phyloP scores from a whole-genome alignment of 1,140 invertebrate species.

The Drosophila pallidifrons region DNA sequence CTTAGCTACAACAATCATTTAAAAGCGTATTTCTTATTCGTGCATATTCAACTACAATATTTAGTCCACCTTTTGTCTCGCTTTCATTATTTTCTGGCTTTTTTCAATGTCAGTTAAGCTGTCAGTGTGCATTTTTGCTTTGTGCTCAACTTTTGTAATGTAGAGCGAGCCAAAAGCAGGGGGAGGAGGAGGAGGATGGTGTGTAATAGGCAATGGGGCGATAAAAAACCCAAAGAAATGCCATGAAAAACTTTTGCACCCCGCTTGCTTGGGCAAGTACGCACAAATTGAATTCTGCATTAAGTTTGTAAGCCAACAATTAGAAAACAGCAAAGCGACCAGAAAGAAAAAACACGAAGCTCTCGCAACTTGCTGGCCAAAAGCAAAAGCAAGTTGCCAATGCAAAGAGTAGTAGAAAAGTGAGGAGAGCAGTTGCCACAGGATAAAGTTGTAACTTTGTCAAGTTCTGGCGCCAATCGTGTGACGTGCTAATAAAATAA shows the following conservation, averaged over 20 bases:
- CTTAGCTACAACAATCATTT: too few species aligned
- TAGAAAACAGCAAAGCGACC: conserved; percentile 80
- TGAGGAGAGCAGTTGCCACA: conserved; percentile 11
- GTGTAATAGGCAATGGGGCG: conserved; percentile 17
- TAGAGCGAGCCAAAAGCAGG: neutral
- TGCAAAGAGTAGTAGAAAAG: neutral
- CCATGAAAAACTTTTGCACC: conserved; percentile 49
- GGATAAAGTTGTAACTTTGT: conserved; percentile 78
- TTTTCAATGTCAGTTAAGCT: conserved; percentile 75
- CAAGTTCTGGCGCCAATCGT: conserved; percentile 81
- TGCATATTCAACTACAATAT: neutral
- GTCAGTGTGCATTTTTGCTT: conserved; percentile 82
- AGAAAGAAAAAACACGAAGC: conserved; percentile 41
- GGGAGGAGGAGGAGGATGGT: neutral
- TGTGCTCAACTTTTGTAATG: conserved; percentile 62
- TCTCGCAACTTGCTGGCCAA: conserved; percentile 47
- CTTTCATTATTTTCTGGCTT: conserved; percentile 33
- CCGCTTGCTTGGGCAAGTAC: conserved; percentile 30
- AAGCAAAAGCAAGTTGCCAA: conserved; percentile 36
- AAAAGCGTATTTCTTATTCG: neutral
- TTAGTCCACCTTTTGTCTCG: conserved; percentile 10
- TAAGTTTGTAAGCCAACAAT: conserved; percentile 82
- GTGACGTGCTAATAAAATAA: conserved; percentile 83
- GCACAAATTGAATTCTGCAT: conserved; percentile 79
- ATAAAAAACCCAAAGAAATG: conserved; percentile 57